Evolutionary conservation across 23 tunicate genomes (phyloP), one percentile per base, ranked within the genome.

Genomic region (Trididemnum nubilum): DNA sequence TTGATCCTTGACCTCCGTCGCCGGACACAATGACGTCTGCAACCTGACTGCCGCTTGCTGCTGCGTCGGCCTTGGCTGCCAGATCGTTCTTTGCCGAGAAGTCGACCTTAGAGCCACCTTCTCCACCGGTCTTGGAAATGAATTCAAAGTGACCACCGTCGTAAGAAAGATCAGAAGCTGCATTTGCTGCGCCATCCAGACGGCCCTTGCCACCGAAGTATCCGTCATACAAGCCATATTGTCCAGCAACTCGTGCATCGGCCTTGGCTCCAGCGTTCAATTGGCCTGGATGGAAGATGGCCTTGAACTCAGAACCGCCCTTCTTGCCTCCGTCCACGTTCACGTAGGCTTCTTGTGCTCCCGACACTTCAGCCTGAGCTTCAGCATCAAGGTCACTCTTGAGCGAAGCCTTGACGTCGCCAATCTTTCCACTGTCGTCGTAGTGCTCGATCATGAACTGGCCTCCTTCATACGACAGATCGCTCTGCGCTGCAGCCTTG

Each of bases 81-180:
- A 31, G 74, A n/a, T 33, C 74, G 38, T 38, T 33, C 74, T 67
- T 33, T 7, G 74, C 37, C 38, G 74, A 67, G 25, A 67, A 7
- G 38, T 67, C 74, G 38, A 67, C 22, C 38, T 31, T n/a, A 7
- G 12, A 5, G 22, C 74, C 74, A 33, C 38, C 37, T 3, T 33
- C 74, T 33, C 38, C 74, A 24, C 74, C 74, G 74, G 37, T 33
- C 74, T 67, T 67, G 74, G 74, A 30, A n/a, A 67, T 67, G 38
- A 67, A 7, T 67, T 67, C 38, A 32, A 67, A 31, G 74, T 31
- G 38, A 67, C 74, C 74, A 38, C 38, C 38, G 33, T 7, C 38
- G 38, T 5, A 31, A 7, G 38, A 5, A 33, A 67, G 74, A 9
- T 24, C 74, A 30, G 74, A 32, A 7, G 7, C 25, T 32, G 74